A percentile compares a stretch with the other conserved stretches of the same genome.
phyloP scores from a whole-genome alignment of 2,113 vertebrate species.

The Ciconia boyciana region DNA sequence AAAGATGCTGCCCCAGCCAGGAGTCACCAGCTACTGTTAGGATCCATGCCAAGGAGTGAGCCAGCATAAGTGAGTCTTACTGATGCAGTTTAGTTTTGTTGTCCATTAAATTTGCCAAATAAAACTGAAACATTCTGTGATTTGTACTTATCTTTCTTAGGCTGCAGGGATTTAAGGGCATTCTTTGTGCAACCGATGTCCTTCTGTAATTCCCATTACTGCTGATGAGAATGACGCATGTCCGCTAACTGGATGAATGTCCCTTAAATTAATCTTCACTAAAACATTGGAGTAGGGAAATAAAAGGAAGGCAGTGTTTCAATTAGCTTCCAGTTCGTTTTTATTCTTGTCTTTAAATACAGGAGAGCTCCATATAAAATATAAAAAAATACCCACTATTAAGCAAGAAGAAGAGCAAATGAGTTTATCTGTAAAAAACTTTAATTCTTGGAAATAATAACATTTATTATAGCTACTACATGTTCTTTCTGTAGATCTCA shows the following conservation, averaged over 20 bases:
- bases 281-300: not conserved
- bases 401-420: not conserved
- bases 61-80: not conserved
- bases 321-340: not conserved
- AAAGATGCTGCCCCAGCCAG: not conserved
- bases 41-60: not conserved
- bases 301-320: not conserved
- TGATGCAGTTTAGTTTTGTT: not conserved
- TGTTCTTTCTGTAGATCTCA: not conserved
- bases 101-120: not conserved
- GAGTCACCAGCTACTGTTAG: not conserved
- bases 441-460: not conserved
- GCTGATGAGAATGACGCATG: not conserved
- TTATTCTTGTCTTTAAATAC: not conserved
- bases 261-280: conserved; percentile 10
- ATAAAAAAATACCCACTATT: not conserved
- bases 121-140: not conserved
- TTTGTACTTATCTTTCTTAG: not conserved
- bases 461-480: not conserved
- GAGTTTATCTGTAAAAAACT: not conserved
- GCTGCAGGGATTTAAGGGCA: not conserved
- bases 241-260: not conserved
- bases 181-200: not conserved
- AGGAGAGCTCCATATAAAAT: not conserved
- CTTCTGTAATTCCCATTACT: conserved; percentile 15